A percentile compares a stretch with the other conserved stretches of the same genome.
phyloP scores from a whole-genome alignment of 2,888 invertebrate species.

The Clepsis dumicolana region DNA sequence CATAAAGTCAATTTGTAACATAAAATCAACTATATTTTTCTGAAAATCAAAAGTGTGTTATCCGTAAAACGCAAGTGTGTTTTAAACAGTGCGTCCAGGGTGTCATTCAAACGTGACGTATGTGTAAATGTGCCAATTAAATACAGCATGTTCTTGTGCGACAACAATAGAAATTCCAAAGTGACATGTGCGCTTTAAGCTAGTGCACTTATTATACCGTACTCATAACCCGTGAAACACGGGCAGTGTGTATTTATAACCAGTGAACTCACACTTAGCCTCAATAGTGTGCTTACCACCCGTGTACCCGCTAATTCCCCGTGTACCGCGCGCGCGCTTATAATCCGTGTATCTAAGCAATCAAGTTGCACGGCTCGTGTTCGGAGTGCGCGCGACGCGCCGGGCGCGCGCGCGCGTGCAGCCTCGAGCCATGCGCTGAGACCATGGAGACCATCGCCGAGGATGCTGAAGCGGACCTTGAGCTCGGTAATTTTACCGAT shows the following conservation, averaged over 20 bases:
- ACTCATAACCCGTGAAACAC: too few relatives aligned
- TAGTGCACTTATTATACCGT: too few relatives aligned
- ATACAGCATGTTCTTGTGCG: too few relatives aligned
- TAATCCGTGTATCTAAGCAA: conserved; percentile 15
- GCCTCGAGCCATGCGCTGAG: conserved; percentile 72
- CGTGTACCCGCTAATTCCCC: not conserved
- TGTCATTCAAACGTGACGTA: too few relatives aligned
- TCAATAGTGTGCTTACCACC: not conserved
- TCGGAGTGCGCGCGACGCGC: conserved; percentile 78
- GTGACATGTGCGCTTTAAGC: too few relatives aligned
- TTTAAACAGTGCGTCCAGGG: too few relatives aligned
- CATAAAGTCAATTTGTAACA: not conserved
- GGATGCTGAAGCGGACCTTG: conserved; percentile 89
- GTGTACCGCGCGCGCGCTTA: not conserved
- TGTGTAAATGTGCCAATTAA: too few relatives aligned
- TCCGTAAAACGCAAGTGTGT: too few relatives aligned
- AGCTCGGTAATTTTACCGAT: conserved; percentile 88
- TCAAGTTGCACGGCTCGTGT: conserved; percentile 56
- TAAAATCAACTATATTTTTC: not conserved
- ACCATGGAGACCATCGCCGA: conserved; percentile 90
- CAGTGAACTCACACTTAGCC: too few relatives aligned
- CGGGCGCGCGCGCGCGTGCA: conserved; percentile 74
- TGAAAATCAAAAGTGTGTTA: too few relatives aligned
- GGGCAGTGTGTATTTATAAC: too few relatives aligned
- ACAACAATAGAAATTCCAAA: too few relatives aligned